Conservation (phyloP, 1,140 invertebrate species). For the Vanessa tameamea region DNA sequence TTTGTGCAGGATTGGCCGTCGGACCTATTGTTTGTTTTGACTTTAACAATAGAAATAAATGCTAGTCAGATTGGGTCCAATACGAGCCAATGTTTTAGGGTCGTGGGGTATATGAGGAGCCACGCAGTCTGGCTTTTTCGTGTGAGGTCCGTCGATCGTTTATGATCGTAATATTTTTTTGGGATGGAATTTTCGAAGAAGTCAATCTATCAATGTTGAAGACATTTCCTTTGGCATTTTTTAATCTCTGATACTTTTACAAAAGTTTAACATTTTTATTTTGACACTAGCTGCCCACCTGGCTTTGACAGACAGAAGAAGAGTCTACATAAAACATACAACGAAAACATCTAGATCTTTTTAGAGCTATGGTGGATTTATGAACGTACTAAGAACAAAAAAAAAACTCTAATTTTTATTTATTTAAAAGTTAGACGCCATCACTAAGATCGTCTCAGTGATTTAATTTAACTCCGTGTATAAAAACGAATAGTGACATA, state of each 20-base stretch:
- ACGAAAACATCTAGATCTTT: too few relatives aligned
- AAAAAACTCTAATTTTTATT: too few relatives aligned
- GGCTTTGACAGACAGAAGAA: too few relatives aligned
- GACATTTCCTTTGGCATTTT: not conserved
- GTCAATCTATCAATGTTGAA: not conserved
- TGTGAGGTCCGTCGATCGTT: conserved; percentile 46
- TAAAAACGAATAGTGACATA: conserved; percentile 28
- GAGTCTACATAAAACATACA: too few relatives aligned
- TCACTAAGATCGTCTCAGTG: not conserved
- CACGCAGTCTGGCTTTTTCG: conserved; percentile 51
- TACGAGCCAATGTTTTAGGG: conserved; percentile 30
- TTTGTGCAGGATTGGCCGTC: conserved; percentile 1
- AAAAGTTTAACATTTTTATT: too few relatives aligned
- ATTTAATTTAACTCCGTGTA: not conserved
- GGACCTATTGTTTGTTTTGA: not conserved
- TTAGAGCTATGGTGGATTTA: too few relatives aligned
- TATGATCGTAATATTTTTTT: conserved; percentile 27
- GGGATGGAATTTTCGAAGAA: not conserved
- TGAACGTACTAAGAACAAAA: too few relatives aligned
- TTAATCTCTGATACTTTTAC: too few relatives aligned
- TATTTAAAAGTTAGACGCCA: too few relatives aligned
- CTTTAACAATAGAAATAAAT: conserved; percentile 16
- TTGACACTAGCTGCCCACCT: too few relatives aligned
- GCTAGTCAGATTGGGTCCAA: conserved; percentile 11
- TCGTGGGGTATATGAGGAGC: conserved; percentile 39